Evolutionary conservation across 2,888 invertebrate species (phyloP).

Genomic region (Plutella xylostella): DNA sequence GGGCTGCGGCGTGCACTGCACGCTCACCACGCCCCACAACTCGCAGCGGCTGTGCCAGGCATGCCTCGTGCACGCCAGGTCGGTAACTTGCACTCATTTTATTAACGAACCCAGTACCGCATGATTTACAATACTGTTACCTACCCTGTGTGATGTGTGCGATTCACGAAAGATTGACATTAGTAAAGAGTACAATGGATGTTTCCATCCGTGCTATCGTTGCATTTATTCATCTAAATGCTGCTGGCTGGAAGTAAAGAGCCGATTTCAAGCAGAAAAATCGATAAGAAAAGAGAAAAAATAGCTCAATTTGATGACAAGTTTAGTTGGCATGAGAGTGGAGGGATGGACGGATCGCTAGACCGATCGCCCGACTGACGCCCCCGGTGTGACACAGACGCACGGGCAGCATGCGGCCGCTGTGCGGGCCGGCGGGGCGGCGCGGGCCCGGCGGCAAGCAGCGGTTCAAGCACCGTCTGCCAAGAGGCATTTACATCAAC

Average conservation of each 20-base stretch:
- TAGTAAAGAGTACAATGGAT: conserved; percentile 11
- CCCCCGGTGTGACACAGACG: conserved; percentile 76
- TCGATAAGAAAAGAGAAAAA: no score
- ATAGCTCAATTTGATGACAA: no score
- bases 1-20: conserved; percentile 66
- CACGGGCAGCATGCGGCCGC: conserved; percentile 83
- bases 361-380: no score
- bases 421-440: conserved; percentile 77
- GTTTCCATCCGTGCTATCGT: conserved; percentile 1
- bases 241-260: no score
- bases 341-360: conserved; percentile 29
- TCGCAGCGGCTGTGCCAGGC: conserved; percentile 68
- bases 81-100: conserved; percentile 40
- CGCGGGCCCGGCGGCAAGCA: conserved; percentile 65
- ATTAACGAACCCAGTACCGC: background rate
- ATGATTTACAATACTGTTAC: background rate
- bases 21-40: conserved; percentile 63
- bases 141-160: conserved; percentile 6
- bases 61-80: conserved; percentile 71
- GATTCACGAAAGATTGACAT: no score
- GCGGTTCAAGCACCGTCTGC: conserved; percentile 86
- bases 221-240: no score
- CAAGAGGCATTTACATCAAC: conserved; percentile 97
- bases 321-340: no score
- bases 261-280: no score